These are phyloP conservation scores for Corydoras maculifer DNA, from an alignment of 2,113 vertebrate genomes.

Conservation along the genomic window DNA sequence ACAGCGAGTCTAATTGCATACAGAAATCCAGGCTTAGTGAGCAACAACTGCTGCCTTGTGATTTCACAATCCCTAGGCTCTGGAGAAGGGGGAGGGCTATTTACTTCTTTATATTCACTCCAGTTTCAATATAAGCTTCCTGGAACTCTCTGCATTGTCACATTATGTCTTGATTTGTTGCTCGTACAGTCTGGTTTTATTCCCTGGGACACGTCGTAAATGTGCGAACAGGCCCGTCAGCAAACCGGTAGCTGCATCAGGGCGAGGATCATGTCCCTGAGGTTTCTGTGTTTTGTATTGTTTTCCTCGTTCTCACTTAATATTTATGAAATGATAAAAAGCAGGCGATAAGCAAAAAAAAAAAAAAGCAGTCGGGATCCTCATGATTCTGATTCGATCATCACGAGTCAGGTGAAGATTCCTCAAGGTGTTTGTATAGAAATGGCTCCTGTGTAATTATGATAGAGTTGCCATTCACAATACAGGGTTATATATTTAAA, in stretches of 20 bases:
- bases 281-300: not conserved
- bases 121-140: conserved; percentile 10
- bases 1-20: too few relatives aligned
- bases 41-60: not conserved
- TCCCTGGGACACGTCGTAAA: not conserved
- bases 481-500: too few relatives aligned
- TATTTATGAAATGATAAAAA: too few relatives aligned
- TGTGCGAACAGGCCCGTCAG: not conserved
- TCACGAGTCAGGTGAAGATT: not conserved
- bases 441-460: too few relatives aligned
- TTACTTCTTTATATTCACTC: not conserved
- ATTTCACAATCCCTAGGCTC: conserved; percentile 11
- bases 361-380: not conserved
- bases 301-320: not conserved
- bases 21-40: too few relatives aligned
- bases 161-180: conserved; percentile 8
- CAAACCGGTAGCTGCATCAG: not conserved
- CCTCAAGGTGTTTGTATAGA: not conserved
- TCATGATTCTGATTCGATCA: not conserved
- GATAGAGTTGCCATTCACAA: too few relatives aligned
- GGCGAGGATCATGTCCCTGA: too few relatives aligned
- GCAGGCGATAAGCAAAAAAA: too few relatives aligned
- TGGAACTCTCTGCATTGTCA: not conserved
- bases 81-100: conserved; percentile 1
- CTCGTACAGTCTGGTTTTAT: not conserved